Conservation (phyloP, 2,113 vertebrate species). For the Neolamprologus modestus region DNA sequence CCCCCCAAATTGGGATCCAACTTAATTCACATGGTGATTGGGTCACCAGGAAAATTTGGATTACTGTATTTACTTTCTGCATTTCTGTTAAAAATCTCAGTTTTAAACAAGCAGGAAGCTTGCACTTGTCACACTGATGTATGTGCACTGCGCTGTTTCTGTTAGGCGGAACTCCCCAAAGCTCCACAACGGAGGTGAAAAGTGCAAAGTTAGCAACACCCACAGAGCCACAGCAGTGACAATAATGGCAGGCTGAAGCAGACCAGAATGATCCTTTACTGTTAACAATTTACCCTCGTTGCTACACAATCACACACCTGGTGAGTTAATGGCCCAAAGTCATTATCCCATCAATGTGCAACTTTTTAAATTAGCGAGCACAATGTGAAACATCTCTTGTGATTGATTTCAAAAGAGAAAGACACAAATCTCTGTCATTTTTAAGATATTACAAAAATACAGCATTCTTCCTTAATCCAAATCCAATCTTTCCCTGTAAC, state of each 20-base stretch:
- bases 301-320: not conserved
- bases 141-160: not conserved
- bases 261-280: not conserved
- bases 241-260: not conserved
- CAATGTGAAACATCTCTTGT: not conserved
- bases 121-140: not conserved
- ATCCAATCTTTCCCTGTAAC: not conserved
- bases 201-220: not conserved
- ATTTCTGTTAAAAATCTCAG: not conserved
- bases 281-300: not conserved
- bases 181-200: not conserved
- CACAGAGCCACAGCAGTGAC: not conserved
- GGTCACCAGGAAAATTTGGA: fast-evolving
- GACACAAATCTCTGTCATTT: not conserved
- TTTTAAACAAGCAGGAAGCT: not conserved
- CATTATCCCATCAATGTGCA: not conserved
- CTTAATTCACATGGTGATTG: not conserved
- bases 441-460: not conserved
- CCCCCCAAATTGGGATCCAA: not conserved
- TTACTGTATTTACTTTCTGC: not conserved
- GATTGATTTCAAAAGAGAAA: not conserved
- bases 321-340: not conserved
- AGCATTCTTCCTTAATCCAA: not conserved
- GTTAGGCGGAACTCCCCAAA: not conserved
- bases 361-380: not conserved